Percentiles rank a stretch among this genome's conserved stretches.
These are phyloP conservation scores for Dysmachus trigonus DNA, from an alignment of 2,888 invertebrate genomes.

Conservation along the genomic window DNA sequence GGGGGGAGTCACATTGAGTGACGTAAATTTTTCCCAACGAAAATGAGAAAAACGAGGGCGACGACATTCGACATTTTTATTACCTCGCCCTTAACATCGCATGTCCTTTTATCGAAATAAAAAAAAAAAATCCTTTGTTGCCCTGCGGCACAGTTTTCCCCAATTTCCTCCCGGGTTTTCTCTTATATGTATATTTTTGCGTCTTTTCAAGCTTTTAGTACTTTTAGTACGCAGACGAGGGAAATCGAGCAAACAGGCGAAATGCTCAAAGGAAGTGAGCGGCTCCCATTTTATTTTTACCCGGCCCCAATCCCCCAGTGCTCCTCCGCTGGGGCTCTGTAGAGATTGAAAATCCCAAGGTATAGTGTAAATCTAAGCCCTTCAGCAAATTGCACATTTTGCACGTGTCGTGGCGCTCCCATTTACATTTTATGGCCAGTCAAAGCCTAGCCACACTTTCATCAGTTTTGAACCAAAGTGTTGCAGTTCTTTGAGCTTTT, in stretches of 20 bases:
- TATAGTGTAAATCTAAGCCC: not conserved
- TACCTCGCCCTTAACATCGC: conserved; percentile 38
- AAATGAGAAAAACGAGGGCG: not conserved
- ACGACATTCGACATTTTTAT: conserved; percentile 46
- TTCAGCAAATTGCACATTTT: not conserved
- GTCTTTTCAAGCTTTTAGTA: not conserved
- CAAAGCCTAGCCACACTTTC: not conserved
- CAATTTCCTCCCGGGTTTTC: not conserved
- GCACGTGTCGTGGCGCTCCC: not conserved
- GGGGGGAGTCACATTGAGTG: not conserved
- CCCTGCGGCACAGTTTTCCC: not conserved
- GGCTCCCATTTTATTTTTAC: not conserved
- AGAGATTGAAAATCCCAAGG: not conserved
- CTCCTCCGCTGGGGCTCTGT: not conserved
- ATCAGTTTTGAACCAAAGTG: not conserved
- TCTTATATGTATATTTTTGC: too few relatives aligned
- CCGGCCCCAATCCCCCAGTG: not conserved
- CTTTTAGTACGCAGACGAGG: not conserved
- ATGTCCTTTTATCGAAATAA: conserved; percentile 3
- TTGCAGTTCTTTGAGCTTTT: not conserved
- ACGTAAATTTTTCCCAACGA: not conserved
- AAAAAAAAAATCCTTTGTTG: conserved; percentile 40
- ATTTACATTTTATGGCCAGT: not conserved
- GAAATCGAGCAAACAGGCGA: not conserved
- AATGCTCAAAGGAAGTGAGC: not conserved